Percentiles rank a stretch among this genome's conserved stretches.
These are phyloP conservation scores for Goniozus legneri DNA, from an alignment of 1,140 invertebrate genomes.

Conservation along the genomic window DNA sequence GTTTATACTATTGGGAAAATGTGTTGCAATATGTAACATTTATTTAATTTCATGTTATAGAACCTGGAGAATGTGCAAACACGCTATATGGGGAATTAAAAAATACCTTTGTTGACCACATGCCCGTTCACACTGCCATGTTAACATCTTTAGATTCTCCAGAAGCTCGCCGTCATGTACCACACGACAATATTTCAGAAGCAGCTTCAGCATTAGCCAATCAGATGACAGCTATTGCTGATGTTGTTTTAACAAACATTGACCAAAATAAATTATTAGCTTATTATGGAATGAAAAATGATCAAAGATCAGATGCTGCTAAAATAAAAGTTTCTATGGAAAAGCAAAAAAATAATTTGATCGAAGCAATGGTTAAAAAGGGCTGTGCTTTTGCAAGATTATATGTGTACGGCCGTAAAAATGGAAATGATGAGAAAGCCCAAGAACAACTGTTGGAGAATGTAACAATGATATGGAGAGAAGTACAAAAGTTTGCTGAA, in stretches of 20 bases:
- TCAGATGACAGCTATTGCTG: slow-evolving; percentile 59
- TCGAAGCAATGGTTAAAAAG: slow-evolving; percentile 75
- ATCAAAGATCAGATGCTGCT: slow-evolving; percentile 69
- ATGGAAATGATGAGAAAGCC: slow-evolving; percentile 32
- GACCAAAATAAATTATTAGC: slow-evolving; percentile 72
- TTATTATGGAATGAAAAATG: slow-evolving; percentile 77
- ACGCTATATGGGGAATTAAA: slow-evolving; percentile 74
- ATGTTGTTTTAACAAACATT: slow-evolving; percentile 68
- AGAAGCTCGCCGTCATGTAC: slow-evolving; percentile 51
- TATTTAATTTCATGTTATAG: no score
- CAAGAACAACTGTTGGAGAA: slow-evolving; percentile 54
- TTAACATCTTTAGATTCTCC: slow-evolving; percentile 70
- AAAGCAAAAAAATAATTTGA: slow-evolving; percentile 70
- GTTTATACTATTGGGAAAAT: no score
- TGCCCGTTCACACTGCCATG: slow-evolving; percentile 73
- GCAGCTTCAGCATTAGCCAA: slow-evolving; percentile 56
- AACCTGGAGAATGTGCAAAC: slow-evolving; percentile 60
- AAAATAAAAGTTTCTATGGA: slow-evolving; percentile 84
- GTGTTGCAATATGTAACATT: no score
- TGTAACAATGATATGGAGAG: slow-evolving; percentile 64
- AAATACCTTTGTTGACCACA: slow-evolving; percentile 66
- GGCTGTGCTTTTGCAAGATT: slow-evolving; percentile 71
- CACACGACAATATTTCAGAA: slow-evolving; percentile 53
- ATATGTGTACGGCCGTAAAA: slow-evolving; percentile 48
- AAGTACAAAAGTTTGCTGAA: slow-evolving; percentile 77